These are phyloP conservation scores for Tanypteryx hageni DNA, from an alignment of 2,888 invertebrate genomes.

Conservation along the genomic window DNA sequence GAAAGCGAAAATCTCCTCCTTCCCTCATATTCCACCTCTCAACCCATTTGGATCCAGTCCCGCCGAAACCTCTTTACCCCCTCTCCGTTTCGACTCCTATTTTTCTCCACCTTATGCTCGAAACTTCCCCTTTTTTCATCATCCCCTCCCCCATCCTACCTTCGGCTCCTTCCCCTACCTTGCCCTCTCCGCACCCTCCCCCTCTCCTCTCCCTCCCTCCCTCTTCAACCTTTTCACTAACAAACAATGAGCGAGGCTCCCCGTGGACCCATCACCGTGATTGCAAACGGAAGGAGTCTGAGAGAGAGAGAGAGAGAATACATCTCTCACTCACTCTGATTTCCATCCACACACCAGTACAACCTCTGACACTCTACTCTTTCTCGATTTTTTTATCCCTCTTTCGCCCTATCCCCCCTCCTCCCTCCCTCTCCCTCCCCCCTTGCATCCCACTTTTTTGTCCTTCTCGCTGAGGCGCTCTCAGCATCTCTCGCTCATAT, in stretches of 20 bases:
- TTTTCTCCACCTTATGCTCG: conserved; percentile 11
- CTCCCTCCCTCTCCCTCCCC: background rate
- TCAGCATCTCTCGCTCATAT: conserved; percentile 24
- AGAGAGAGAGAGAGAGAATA: no score
- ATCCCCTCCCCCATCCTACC: background rate
- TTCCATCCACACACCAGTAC: background rate
- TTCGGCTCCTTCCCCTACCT: no score
- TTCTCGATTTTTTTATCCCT: background rate
- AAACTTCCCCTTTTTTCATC: no score
- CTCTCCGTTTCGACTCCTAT: background rate
- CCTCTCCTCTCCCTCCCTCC: background rate
- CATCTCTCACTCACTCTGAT: no score
- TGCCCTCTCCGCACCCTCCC: background rate
- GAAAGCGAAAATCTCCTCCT: conserved; percentile 6
- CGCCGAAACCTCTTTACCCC: background rate
- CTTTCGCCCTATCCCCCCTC: background rate
- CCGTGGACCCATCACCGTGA: conserved; percentile 23
- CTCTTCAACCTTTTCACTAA: background rate
- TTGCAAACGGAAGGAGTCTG: background rate
- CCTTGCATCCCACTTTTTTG: background rate
- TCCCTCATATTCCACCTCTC: background rate
- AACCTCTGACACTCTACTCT: conserved; percentile 17
- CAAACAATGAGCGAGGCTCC: background rate
- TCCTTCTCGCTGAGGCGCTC: background rate
- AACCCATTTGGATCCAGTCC: no score